These are phyloP conservation scores for Holothuria leucospilota DNA, from an alignment of 53 echinoderm and acorn worm genomes.

Conservation along the genomic window DNA sequence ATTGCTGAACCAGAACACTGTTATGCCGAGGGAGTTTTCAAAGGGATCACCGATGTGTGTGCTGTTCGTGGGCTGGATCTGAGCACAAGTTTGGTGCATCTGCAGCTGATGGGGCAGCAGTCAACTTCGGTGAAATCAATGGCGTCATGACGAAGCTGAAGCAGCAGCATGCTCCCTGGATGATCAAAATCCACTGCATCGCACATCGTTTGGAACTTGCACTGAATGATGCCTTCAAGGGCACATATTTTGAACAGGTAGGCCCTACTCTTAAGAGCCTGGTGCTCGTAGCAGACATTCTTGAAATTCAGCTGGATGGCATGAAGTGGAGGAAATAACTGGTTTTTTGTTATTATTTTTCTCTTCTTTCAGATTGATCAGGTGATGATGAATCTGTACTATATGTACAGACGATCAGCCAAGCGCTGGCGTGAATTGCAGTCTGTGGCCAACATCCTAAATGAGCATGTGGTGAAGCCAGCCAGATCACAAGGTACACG, in stretches of 20 bases:
- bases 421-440: slow-evolving; percentile 55
- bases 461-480: slow-evolving; percentile 49
- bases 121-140: too few relatives aligned
- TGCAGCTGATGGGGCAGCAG: too few relatives aligned
- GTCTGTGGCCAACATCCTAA: slow-evolving; percentile 30
- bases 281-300: too few relatives aligned
- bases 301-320: too few relatives aligned
- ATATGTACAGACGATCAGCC: slow-evolving; percentile 54
- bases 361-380: slow-evolving; percentile 39
- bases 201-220: slow-evolving; percentile 54
- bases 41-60: slow-evolving; percentile 46
- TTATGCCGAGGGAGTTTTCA: slow-evolving; percentile 44
- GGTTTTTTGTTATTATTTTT: too few relatives aligned
- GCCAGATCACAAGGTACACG: slow-evolving; percentile 51
- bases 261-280: too few relatives aligned
- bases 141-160: too few relatives aligned
- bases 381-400: slow-evolving; percentile 51
- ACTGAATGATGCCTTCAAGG: too few relatives aligned
- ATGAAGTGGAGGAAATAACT: too few relatives aligned
- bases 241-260: too few relatives aligned
- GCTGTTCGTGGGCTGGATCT: slow-evolving; percentile 47
- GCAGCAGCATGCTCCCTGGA: slow-evolving; percentile 59
- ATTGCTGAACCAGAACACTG: slow-evolving; percentile 59
- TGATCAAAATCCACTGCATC: slow-evolving; percentile 62
- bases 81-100: slow-evolving; percentile 48